Evolutionary conservation across 2,888 invertebrate genomes (phyloP), one percentile per base, ranked within the genome.

Genomic region (Fragum whitleyi): DNA sequence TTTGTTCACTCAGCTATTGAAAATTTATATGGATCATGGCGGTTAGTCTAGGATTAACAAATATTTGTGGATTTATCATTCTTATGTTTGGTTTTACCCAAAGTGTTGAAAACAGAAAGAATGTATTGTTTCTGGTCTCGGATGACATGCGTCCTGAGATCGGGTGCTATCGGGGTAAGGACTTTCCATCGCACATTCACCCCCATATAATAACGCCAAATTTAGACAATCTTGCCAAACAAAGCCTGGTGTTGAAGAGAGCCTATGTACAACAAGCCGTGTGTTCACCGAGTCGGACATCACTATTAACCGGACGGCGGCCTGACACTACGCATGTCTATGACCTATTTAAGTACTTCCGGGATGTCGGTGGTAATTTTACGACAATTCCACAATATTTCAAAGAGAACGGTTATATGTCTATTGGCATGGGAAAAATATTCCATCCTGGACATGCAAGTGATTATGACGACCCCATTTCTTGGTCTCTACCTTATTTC

Each of bases 131-230:
- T 51, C 47, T 86, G 16, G 74, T 69, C 6, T 70, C 71, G 16
- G 86, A 86, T 62, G 86, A 86, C 32, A 36, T 86, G 59, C 62
- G 86, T 55, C 81, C 85, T n/a, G 74, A 87, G 62, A 57, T 87
- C 11, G 65, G 39, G 9, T 72, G 77, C 21, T 86, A 76, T n/a
- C 53, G 79, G 2, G 83, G 73, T 26, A 67, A 21, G 69, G 75
- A 83, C 42, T 86, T 77, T 28, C 79, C 86, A n/a, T 83, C 83
- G 11, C 73, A 79, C 1, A 74, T 89, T 26, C 95, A 96, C 87
- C 85, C 93, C 85, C 94, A 95, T 88, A 96, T 97, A 9, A 94
- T 95, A 85, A 96, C 97, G 21, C 97, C 97, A 6, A 96, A 97
- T 92, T 95, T 97, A 86, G 96, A 96, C 94, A 95, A 94, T 78